Evolutionary conservation across 2,888 invertebrate genomes (phyloP).

Genomic region (Melinopterus prodromus): DNA sequence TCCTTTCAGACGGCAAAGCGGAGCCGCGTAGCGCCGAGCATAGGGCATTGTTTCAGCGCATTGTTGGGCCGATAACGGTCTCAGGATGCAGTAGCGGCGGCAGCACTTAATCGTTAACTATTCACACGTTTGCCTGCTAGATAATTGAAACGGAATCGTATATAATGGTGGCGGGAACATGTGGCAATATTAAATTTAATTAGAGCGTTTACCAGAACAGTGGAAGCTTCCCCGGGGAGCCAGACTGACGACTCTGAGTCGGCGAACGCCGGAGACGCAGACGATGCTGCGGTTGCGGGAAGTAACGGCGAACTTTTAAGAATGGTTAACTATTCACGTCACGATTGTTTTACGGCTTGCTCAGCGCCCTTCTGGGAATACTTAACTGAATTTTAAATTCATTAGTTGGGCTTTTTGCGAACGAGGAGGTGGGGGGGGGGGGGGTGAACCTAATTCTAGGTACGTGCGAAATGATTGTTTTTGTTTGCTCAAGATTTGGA

Average conservation of each 20-base stretch:
- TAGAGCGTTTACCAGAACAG: conserved; percentile 6
- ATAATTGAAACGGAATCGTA: conserved; percentile 27
- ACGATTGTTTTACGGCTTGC: not conserved
- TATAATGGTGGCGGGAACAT: conserved; percentile 18
- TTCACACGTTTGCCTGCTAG: conserved; percentile 15
- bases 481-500: too few species aligned
- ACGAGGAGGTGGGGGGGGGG: too few species aligned
- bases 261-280: not conserved
- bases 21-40: not conserved
- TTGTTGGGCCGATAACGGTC: conserved; percentile 12
- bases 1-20: not conserved
- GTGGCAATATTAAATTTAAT: conserved; percentile 24
- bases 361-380: not conserved
- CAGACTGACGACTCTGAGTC: conserved; percentile 4
- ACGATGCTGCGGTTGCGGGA: not conserved
- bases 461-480: too few species aligned
- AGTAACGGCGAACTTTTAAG: conserved; percentile 11
- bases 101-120: conserved; percentile 17
- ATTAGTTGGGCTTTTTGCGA: not conserved
- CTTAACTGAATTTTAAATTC: not conserved
- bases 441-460: too few species aligned
- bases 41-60: conserved; percentile 5
- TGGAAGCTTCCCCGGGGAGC: not conserved
- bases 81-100: conserved; percentile 18
- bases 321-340: not conserved